phyloP scores from a whole-genome alignment of 2,113 vertebrate genomes.

The Crotalus horridus region DNA sequence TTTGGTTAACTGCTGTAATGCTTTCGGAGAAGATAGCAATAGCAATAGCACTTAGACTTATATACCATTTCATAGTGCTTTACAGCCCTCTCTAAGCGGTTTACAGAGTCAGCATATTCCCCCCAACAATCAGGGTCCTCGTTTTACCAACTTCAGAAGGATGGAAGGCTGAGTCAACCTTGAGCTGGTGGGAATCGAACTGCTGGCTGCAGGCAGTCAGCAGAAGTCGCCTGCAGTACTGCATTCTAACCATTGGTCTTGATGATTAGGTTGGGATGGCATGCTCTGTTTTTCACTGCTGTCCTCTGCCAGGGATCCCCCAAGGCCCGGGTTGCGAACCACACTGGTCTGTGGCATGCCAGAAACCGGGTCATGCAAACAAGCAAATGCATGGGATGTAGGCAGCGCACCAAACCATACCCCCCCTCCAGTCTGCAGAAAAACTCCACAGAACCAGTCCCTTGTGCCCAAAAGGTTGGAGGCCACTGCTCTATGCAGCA shows the following conservation, averaged over 20 bases:
- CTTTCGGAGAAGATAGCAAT: background rate
- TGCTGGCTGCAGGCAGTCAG: background rate
- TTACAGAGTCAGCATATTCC: background rate
- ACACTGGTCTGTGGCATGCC: accelerated
- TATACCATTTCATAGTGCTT: background rate
- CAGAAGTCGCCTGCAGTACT: background rate
- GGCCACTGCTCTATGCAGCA: background rate
- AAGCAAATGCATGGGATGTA: background rate
- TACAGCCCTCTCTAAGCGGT: background rate
- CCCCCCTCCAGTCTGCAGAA: too few species aligned
- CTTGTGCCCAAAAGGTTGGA: too few species aligned
- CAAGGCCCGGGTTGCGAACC: background rate
- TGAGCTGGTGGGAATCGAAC: background rate
- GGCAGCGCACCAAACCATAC: too few species aligned
- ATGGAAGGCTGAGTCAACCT: background rate
- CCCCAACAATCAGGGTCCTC: background rate
- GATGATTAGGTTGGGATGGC: background rate
- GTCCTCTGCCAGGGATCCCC: background rate
- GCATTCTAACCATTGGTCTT: background rate
- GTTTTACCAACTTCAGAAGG: background rate
- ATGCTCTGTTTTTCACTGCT: background rate
- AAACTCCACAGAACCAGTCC: too few species aligned
- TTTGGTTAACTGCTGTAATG: background rate
- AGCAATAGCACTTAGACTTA: background rate
- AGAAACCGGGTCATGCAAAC: background rate